Evolutionary conservation across 2,113 vertebrate genomes (phyloP).

Genomic region (Chrysemys picta): DNA sequence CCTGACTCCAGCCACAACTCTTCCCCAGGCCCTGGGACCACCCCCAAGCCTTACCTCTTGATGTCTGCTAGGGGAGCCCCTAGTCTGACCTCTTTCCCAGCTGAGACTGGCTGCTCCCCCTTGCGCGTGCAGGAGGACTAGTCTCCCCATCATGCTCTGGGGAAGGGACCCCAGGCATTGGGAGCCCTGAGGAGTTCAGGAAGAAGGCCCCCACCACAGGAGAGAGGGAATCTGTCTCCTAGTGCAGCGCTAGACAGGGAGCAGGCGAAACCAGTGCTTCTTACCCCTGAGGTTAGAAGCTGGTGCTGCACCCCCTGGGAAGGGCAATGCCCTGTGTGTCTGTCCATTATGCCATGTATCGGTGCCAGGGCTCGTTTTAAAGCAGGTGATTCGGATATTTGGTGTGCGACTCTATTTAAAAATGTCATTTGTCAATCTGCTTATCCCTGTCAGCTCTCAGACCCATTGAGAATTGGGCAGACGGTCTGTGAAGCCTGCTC

Average conservation of each 20-base stretch:
- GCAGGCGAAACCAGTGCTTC: not conserved
- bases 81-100: not conserved
- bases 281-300: not conserved
- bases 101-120: not conserved
- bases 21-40: not conserved
- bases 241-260: not conserved
- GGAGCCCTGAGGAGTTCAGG: not conserved
- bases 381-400: not conserved
- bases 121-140: not conserved
- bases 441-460: not conserved
- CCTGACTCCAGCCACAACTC: not conserved
- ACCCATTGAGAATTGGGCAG: not conserved
- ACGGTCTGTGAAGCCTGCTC: not conserved
- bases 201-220: not conserved
- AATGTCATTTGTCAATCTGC: not conserved
- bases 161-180: not conserved
- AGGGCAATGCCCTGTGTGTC: not conserved
- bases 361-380: not conserved
- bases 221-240: fast-evolving
- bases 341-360: not conserved
- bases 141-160: not conserved
- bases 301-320: not conserved
- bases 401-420: not conserved
- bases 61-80: not conserved
- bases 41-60: not conserved